Percentiles rank a stretch among this genome's conserved stretches.
Conservation (phyloP, 35 echinoderm and acorn worm species). For the Heliocidaris tuberculata region DNA sequence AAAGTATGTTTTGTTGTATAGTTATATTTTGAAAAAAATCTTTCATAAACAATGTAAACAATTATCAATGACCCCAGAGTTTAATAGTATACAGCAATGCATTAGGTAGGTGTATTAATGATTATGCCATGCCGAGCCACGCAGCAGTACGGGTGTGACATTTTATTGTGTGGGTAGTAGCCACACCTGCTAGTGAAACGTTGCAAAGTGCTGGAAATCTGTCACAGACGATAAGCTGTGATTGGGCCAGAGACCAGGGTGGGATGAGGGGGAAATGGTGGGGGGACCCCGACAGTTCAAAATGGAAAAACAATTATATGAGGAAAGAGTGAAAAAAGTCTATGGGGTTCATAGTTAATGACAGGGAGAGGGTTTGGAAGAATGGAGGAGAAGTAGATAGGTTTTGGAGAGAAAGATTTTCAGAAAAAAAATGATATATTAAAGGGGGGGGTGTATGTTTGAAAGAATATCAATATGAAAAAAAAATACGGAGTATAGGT, state of each 20-base stretch:
- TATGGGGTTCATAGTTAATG: neutral
- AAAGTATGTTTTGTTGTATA: too few relatives aligned
- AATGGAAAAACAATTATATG: slow-evolving; percentile 19
- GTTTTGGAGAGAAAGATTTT: neutral
- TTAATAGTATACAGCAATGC: neutral
- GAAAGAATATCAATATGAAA: neutral
- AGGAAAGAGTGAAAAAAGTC: neutral
- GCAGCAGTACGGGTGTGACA: neutral
- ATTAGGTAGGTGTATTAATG: neutral
- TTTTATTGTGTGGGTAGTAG: slow-evolving; percentile 21
- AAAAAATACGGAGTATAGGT: too few relatives aligned
- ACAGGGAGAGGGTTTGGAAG: neutral
- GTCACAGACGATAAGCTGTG: neutral
- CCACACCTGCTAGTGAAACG: neutral
- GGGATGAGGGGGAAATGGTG: slow-evolving; percentile 20
- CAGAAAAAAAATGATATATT: neutral
- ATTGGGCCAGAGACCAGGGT: neutral
- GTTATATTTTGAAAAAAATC: neutral
- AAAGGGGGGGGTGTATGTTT: neutral
- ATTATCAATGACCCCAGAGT: neutral
- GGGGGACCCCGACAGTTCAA: neutral
- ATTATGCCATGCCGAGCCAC: neutral
- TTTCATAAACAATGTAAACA: neutral
- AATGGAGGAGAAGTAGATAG: neutral
- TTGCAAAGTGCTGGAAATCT: slow-evolving; percentile 26